Evolutionary conservation across 2,113 vertebrate genomes (phyloP), one percentile per base, ranked within the genome.

Genomic region (Anseranas semipalmata): DNA sequence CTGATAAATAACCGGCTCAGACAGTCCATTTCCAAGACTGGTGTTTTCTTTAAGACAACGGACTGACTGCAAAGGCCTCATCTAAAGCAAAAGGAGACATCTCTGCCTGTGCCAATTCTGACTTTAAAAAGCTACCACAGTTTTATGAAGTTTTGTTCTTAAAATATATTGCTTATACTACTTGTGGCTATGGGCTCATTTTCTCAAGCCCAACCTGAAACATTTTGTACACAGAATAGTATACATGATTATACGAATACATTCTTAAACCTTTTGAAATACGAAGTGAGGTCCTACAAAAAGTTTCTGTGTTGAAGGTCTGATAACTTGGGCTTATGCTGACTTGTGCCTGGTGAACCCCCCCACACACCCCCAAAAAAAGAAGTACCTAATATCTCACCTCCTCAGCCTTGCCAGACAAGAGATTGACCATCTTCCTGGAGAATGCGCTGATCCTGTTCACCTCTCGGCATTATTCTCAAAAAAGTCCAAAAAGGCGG

Each of bases 151-250:
- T 37, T 72, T 67, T 77, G 30, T 25, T 68, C 35, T 67, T 81
- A n/a, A 90, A 73, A 52, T n/a, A 52, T n/a, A 12, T 70, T 35
- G 27, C 76, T 90, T 85, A 18, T 33, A 63, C 20, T 53, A 7
- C 32, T 53, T 39, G 13, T 35, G n/a, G 78, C 21, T 90, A 43
- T 18, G 12, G 17, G 27, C 43, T 92, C 32, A 63, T 87, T 67
- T 91, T 72, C 58, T 76, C 45, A 32, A 60, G 20, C 70, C 7
- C 19, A n/a, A 90, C 21, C 30, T 84, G 32, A 63, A 90, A 28
- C 1, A 1, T 59, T 43, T 18, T 0, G 3, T 25, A 39, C 21
- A 55, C 3, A 45, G n/a, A 71, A 48, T 27, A 28, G 35, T 20
- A 55, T 25, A 48, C 14, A 20, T 33, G 22, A 45, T 12, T 79